A percentile compares a stretch with the other conserved stretches of the same genome.
These are phyloP conservation scores for Biston stratarius DNA, from an alignment of 2,888 invertebrate genomes.

Conservation along the genomic window DNA sequence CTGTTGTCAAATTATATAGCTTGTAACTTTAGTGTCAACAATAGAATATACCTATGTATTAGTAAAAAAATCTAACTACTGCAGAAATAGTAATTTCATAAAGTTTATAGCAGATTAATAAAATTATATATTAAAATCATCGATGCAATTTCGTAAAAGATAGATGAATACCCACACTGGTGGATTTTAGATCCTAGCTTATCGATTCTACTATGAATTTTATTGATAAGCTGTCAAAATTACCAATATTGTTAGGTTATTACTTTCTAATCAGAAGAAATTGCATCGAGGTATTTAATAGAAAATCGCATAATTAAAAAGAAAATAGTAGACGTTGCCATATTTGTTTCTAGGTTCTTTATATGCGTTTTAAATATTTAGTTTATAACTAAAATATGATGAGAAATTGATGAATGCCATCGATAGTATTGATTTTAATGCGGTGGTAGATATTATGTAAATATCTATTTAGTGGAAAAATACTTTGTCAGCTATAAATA, in stretches of 20 bases:
- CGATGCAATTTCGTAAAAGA: neutral
- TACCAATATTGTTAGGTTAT: neutral
- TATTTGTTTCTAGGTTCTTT: too few relatives aligned
- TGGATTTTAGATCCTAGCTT: slow-evolving; percentile 11
- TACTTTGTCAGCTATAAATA: too few relatives aligned
- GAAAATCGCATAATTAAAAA: neutral
- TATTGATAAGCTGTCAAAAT: slow-evolving; percentile 24
- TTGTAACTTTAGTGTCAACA: too few relatives aligned
- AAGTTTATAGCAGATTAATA: neutral
- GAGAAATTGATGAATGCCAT: neutral
- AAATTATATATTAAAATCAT: neutral
- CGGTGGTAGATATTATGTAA: too few relatives aligned
- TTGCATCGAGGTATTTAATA: neutral
- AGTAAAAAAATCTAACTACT: too few relatives aligned
- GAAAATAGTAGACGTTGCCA: too few relatives aligned
- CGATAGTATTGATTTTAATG: too few relatives aligned
- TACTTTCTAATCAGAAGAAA: neutral
- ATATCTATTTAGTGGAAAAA: too few relatives aligned
- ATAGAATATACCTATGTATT: too few relatives aligned
- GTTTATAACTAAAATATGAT: too few relatives aligned
- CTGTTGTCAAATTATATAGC: too few relatives aligned
- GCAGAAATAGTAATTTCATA: neutral
- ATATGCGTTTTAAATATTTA: too few relatives aligned
- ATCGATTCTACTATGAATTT: slow-evolving; percentile 11
- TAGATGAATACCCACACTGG: neutral